These are phyloP conservation scores for Nephila pilipes DNA, from an alignment of 1,140 invertebrate species.

Conservation along the genomic window DNA sequence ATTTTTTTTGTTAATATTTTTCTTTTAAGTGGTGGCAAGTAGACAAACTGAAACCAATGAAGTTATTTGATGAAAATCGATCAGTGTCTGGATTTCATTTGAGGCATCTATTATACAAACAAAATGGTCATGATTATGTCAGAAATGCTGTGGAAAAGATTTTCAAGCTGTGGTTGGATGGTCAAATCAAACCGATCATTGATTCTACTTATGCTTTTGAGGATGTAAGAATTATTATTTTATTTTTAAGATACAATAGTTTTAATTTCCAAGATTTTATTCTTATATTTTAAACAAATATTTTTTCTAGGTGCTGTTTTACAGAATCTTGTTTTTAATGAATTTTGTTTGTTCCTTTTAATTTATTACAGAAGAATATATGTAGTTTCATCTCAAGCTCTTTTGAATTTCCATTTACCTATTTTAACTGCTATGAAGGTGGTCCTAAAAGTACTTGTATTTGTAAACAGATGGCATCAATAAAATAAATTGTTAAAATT, in stretches of 20 bases:
- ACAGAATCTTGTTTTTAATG: background rate
- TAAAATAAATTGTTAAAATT: too few species aligned
- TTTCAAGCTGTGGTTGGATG: conserved; percentile 88
- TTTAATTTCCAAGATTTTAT: background rate
- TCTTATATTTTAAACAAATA: background rate
- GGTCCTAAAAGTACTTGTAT: too few species aligned
- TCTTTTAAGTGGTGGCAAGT: conserved; percentile 92
- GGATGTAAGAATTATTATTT: conserved; percentile 85
- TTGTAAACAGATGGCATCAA: too few species aligned
- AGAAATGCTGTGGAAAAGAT: conserved; percentile 87
- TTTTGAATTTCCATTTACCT: too few species aligned
- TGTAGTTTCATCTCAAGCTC: too few species aligned
- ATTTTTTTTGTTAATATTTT: conserved; percentile 40
- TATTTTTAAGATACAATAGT: background rate
- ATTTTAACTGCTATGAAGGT: too few species aligned
- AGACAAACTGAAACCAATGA: conserved; percentile 92
- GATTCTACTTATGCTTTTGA: conserved; percentile 93
- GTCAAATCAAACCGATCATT: conserved; percentile 89
- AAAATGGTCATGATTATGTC: conserved; percentile 88
- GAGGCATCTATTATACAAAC: conserved; percentile 90
- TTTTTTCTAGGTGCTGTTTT: background rate
- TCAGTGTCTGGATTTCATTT: conserved; percentile 91
- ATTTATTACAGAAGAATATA: too few species aligned
- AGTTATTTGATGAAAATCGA: conserved; percentile 94
- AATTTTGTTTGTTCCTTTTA: background rate